Conservation (phyloP, 2,797 vertebrate genomes). For the Lithobates sylvaticus region DNA sequence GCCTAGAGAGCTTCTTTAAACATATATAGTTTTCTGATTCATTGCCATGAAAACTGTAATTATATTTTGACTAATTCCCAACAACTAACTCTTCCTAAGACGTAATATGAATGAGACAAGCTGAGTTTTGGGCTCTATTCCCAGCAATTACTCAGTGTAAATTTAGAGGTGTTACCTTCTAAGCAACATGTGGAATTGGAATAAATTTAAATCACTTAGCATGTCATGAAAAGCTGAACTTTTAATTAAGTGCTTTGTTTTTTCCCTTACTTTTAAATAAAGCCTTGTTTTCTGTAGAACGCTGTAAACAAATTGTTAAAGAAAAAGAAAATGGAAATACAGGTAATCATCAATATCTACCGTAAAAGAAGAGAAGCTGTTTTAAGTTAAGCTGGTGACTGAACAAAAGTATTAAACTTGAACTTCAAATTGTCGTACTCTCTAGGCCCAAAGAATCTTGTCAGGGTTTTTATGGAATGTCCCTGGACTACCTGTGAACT, state of each 20-base stretch:
- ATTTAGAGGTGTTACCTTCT: slow-evolving; percentile 42
- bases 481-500: no score
- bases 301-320: background rate
- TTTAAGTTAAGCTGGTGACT: background rate
- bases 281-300: background rate
- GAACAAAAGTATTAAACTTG: no score
- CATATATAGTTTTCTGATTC: background rate
- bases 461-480: no score
- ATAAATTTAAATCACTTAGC: slow-evolving; percentile 39
- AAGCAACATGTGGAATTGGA: slow-evolving; percentile 35
- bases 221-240: slow-evolving; percentile 14
- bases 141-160: slow-evolving; percentile 36
- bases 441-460: no score
- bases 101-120: slow-evolving; percentile 32
- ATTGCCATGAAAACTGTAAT: background rate
- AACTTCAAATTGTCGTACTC: no score
- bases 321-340: background rate
- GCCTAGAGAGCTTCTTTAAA: background rate
- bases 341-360: background rate
- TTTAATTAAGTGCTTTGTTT: slow-evolving; percentile 2
- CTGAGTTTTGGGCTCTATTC: slow-evolving; percentile 39
- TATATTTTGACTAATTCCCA: slow-evolving; percentile 23
- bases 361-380: background rate
- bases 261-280: background rate
- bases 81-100: slow-evolving; percentile 36